Evolutionary conservation across 2,888 invertebrate species (phyloP).

Genomic region (Gastracanthus pulcherrimus): DNA sequence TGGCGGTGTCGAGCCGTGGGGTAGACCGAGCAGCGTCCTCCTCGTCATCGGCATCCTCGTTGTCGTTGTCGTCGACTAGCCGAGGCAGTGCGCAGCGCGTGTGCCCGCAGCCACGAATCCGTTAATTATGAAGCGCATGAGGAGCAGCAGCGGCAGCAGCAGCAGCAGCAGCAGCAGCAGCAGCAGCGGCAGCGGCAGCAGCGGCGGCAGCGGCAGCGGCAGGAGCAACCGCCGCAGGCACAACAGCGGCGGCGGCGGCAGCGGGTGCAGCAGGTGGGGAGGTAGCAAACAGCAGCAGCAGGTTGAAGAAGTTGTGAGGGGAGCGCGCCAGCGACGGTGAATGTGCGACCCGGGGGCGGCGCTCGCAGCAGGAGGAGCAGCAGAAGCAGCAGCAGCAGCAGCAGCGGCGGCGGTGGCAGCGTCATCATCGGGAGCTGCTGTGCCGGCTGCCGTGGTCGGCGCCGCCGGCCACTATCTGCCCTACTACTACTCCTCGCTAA

Average conservation of each 20-base stretch:
- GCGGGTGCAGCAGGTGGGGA: slow-evolving; percentile 43
- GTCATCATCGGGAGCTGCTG: slow-evolving; percentile 33
- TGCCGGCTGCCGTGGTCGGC: slow-evolving; percentile 15
- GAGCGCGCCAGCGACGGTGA: slow-evolving; percentile 45
- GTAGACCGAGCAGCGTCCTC: no score
- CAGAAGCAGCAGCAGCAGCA: slow-evolving; percentile 48
- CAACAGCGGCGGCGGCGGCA: slow-evolving; percentile 36
- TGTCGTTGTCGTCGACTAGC: neutral
- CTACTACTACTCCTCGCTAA: slow-evolving; percentile 55
- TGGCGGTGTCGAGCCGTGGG: neutral
- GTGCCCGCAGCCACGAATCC: neutral
- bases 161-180: neutral
- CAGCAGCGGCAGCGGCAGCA: neutral
- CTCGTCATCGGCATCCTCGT: neutral
- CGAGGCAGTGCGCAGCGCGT: slow-evolving; percentile 44
- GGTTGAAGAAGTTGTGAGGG: neutral
- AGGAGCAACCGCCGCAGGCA: neutral
- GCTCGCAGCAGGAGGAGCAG: slow-evolving; percentile 47
- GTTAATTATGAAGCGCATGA: slow-evolving; percentile 73
- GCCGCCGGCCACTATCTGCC: slow-evolving; percentile 45
- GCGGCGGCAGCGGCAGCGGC: neutral
- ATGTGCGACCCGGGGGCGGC: slow-evolving; percentile 61
- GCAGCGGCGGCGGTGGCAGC: slow-evolving; percentile 9
- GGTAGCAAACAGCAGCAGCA: slow-evolving; percentile 39
- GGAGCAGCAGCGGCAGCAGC: slow-evolving; percentile 56